Conservation (phyloP, 2,113 vertebrate species). For the Hystrix cristata region DNA sequence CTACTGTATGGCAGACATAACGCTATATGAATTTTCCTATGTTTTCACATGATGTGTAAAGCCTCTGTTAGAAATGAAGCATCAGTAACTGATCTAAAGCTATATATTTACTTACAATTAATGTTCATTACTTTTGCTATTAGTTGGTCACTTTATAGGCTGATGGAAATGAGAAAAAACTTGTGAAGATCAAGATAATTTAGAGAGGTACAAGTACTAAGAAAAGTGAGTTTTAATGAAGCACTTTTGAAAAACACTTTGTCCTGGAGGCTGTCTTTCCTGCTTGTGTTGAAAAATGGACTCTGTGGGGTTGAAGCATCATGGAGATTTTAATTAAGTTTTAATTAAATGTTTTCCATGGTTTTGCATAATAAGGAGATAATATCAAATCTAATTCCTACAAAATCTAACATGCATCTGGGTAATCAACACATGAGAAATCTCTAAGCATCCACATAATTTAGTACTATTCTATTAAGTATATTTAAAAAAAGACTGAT, state of each 20-base stretch:
- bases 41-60: slow-evolving; percentile 58
- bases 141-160: background rate
- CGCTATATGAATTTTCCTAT: background rate
- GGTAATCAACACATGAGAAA: slow-evolving; percentile 63
- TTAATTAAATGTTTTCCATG: slow-evolving; percentile 85
- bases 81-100: slow-evolving; percentile 15
- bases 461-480: slow-evolving; percentile 14
- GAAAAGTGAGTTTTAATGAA: slow-evolving; percentile 4
- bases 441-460: slow-evolving; percentile 20
- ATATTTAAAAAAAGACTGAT: slow-evolving; percentile 5
- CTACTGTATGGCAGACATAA: background rate
- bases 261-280: background rate
- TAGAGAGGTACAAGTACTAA: background rate
- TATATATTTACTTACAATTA: background rate
- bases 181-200: background rate
- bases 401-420: slow-evolving; percentile 67
- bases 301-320: slow-evolving; percentile 69
- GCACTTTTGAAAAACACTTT: slow-evolving; percentile 38
- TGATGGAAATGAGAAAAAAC: background rate
- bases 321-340: slow-evolving; percentile 84
- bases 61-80: slow-evolving; percentile 1
- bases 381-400: slow-evolving; percentile 74
- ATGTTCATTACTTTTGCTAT: background rate
- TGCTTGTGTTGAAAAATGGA: slow-evolving; percentile 71
- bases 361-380: slow-evolving; percentile 77